phyloP scores from a whole-genome alignment of 1,140 invertebrate genomes.

The Pectinophora gossypiella region DNA sequence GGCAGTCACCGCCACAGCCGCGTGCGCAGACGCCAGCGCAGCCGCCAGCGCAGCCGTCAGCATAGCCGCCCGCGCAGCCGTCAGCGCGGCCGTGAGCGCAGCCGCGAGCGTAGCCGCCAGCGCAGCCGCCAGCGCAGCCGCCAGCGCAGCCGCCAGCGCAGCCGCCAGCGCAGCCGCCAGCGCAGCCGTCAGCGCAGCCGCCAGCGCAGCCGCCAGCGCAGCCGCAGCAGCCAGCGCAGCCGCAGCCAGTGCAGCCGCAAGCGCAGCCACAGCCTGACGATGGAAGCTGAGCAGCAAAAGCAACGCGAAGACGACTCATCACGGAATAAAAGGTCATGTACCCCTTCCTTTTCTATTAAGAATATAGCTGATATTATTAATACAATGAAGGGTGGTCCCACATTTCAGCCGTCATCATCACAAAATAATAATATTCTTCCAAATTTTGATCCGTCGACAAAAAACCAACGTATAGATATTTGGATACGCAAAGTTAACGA shows the following conservation, averaged over 20 bases:
- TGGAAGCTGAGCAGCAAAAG: neutral
- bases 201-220: neutral
- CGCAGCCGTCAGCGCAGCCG: neutral
- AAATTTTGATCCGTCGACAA: conserved; percentile 17
- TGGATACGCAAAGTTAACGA: conserved; percentile 24
- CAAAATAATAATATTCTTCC: conserved; percentile 14
- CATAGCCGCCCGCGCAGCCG: neutral
- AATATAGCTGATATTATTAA: neutral
- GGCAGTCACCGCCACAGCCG: neutral
- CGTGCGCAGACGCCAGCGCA: neutral
- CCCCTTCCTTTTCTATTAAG: neutral
- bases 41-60: neutral
- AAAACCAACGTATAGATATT: conserved; percentile 17
- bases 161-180: neutral
- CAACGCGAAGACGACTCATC: neutral
- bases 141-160: neutral
- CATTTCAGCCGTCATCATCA: neutral
- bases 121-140: neutral
- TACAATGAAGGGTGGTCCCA: neutral
- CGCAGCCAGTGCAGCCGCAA: neutral
- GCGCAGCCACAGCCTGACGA: neutral
- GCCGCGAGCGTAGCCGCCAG: too few species aligned
- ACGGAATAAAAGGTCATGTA: neutral
- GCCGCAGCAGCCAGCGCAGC: neutral
- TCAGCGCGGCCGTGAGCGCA: too few species aligned